Evolutionary conservation across 2,888 invertebrate genomes (phyloP).

Genomic region (Liopterus haemorrhoidalis): DNA sequence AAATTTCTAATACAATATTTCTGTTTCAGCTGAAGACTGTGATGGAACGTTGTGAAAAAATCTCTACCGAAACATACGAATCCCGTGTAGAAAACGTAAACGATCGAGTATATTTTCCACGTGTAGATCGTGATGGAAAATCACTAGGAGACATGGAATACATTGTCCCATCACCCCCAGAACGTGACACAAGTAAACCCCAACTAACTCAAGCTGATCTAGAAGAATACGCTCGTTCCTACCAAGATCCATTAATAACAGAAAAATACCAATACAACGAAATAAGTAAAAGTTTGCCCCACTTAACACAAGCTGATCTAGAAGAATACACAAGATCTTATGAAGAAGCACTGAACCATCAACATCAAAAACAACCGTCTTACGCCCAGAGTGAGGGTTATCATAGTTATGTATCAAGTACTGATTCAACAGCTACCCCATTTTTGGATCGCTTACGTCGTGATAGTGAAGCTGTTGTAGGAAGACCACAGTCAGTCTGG

Average conservation of each 20-base stretch:
- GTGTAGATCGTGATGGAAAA: constrained; percentile 60
- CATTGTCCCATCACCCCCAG: constrained; percentile 64
- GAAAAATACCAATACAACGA: constrained; percentile 51
- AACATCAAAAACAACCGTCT: constrained; percentile 66
- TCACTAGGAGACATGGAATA: constrained; percentile 58
- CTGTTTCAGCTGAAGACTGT: constrained; percentile 60
- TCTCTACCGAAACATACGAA: constrained; percentile 54
- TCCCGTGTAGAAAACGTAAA: constrained; percentile 45
- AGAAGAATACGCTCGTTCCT: constrained; percentile 63
- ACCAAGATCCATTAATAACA: constrained; percentile 34
- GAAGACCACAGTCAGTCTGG: constrained; percentile 44
- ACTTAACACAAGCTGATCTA: constrained; percentile 42
- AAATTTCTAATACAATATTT: constrained; percentile 22
- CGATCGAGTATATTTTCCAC: constrained; percentile 50
- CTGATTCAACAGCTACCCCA: constrained; percentile 69
- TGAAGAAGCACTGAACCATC: constrained; percentile 49
- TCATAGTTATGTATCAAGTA: constrained; percentile 73
- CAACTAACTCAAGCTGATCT: constrained; percentile 60
- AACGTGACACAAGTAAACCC: constrained; percentile 52
- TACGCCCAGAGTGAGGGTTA: constrained; percentile 77
- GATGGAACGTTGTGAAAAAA: constrained; percentile 63
- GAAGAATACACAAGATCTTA: constrained; percentile 60
- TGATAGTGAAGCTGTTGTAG: constrained; percentile 53
- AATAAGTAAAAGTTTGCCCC: constrained; percentile 44
- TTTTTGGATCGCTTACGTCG: constrained; percentile 66